Conservation (phyloP, 2,888 invertebrate genomes). For the Vannuccia rotundouncinata region DNA sequence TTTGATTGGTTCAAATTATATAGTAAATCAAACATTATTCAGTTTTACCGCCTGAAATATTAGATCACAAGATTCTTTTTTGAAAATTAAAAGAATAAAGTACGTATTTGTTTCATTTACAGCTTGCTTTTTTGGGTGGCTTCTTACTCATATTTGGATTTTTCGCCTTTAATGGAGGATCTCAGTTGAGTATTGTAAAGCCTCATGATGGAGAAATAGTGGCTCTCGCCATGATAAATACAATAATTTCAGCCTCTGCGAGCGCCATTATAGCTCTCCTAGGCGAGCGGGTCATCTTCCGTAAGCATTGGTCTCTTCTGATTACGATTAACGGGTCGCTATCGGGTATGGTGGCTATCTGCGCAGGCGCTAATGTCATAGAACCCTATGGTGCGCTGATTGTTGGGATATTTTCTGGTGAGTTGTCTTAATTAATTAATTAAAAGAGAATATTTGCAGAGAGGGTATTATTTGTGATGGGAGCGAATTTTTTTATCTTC, state of each 20-base stretch:
- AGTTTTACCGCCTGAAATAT: no score
- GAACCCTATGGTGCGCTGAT: constrained; percentile 58
- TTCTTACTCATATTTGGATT: constrained; percentile 61
- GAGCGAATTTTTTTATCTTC: no score
- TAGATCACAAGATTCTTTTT: no score
- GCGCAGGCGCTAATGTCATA: constrained; percentile 58
- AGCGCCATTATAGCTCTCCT: constrained; percentile 56
- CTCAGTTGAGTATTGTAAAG: constrained; percentile 56
- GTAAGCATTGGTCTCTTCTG: constrained; percentile 57
- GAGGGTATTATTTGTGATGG: no score
- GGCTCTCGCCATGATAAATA: constrained; percentile 58
- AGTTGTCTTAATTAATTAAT: no score
- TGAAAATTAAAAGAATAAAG: no score
- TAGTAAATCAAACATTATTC: no score
- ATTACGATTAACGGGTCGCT: constrained; percentile 59
- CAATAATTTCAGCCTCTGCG: constrained; percentile 58
- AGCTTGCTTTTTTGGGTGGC: constrained; percentile 59
- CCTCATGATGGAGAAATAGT: constrained; percentile 57
- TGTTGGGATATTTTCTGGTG: no score
- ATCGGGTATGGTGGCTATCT: constrained; percentile 59
- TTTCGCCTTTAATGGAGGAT: constrained; percentile 61
- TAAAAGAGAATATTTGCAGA: no score
- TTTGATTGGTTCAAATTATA: no score
- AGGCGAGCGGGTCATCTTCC: background rate
- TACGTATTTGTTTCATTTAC: background rate